Evolutionary conservation across 2,113 vertebrate genomes (phyloP).

Genomic region (Pomatorhinus ruficollis): DNA sequence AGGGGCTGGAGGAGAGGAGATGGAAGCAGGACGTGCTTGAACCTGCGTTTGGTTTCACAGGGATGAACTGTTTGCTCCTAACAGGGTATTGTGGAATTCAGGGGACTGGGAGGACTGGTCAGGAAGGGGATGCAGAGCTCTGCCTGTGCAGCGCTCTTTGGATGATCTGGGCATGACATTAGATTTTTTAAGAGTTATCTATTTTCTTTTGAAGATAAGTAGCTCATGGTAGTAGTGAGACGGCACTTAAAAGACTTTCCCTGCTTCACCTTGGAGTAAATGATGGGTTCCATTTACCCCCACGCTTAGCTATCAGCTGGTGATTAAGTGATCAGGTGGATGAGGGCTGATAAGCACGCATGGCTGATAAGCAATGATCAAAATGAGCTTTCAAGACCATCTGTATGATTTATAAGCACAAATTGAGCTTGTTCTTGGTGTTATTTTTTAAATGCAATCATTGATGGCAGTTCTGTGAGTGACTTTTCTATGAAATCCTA

Average conservation of each 20-base stretch:
- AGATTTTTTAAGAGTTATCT: neutral
- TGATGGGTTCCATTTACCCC: neutral
- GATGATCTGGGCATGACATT: neutral
- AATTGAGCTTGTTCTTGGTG: neutral
- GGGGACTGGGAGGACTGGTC: neutral
- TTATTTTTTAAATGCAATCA: neutral
- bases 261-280: neutral
- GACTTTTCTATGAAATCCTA: neutral
- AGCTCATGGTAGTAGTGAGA: neutral
- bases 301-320: neutral
- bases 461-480: neutral
- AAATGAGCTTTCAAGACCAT: neutral
- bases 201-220: neutral
- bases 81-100: fast-evolving
- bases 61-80: neutral
- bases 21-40: neutral
- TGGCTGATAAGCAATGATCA: neutral
- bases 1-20: neutral
- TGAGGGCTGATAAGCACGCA: neutral
- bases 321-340: neutral
- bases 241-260: neutral
- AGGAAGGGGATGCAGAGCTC: neutral
- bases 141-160: neutral
- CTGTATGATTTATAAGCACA: neutral
- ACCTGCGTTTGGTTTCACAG: neutral